phyloP scores from a whole-genome alignment of 2,888 invertebrate species.

The Gryllus longicercus region DNA sequence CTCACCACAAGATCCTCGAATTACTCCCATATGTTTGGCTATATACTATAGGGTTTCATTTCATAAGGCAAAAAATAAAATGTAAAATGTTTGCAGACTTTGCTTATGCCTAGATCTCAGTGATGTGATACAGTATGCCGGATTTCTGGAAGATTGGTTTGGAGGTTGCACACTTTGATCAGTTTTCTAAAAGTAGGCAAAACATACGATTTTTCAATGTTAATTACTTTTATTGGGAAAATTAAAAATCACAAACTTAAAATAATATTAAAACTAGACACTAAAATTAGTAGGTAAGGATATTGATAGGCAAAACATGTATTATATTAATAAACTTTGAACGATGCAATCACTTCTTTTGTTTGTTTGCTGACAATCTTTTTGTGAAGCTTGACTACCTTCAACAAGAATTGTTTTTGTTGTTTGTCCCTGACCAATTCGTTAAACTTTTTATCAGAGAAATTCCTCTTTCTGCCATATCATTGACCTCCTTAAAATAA shows the following conservation, averaged over 20 bases:
- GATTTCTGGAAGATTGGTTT: background rate
- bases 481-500: too few species aligned
- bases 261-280: background rate
- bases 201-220: background rate
- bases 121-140: background rate
- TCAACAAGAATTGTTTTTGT: background rate
- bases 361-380: background rate
- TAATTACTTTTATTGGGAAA: background rate
- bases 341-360: background rate
- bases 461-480: too few species aligned
- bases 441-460: too few species aligned
- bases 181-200: background rate
- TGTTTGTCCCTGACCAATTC: too few species aligned
- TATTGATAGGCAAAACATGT: background rate
- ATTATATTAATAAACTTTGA: conserved; percentile 4
- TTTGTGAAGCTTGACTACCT: background rate
- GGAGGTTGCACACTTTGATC: background rate
- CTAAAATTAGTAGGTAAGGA: background rate
- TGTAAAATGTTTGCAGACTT: background rate
- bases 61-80: background rate
- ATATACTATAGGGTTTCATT: background rate
- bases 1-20: too few species aligned
- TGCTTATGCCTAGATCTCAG: background rate
- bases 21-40: too few species aligned
- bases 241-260: background rate